Percentiles rank a stretch among this genome's conserved stretches.
These are phyloP conservation scores for Noctilio leporinus DNA, from an alignment of 2,113 vertebrate genomes.

Conservation along the genomic window DNA sequence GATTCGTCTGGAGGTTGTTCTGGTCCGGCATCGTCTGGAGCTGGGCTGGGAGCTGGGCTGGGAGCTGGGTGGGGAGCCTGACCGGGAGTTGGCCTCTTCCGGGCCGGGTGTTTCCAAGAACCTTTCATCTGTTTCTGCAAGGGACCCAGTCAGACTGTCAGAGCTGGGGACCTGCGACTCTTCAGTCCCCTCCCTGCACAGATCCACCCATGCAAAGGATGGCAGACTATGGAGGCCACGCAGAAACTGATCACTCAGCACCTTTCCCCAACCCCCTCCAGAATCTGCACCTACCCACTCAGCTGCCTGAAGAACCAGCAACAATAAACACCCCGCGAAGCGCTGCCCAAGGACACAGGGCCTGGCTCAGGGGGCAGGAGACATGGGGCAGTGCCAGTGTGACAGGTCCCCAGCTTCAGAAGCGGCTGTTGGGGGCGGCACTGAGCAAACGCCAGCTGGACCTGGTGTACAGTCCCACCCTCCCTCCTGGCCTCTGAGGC, in stretches of 20 bases:
- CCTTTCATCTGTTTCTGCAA: not conserved
- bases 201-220: not conserved
- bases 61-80: too few relatives aligned
- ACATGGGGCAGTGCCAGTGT: not conserved
- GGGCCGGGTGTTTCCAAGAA: not conserved
- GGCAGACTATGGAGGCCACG: not conserved
- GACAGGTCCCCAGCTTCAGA: not conserved
- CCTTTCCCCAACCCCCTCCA: not conserved
- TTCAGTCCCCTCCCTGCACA: not conserved
- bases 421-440: rapidly evolving
- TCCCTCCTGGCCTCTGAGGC: not conserved
- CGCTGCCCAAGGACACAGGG: rapidly evolving
- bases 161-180: not conserved
- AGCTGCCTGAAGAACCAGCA: not conserved
- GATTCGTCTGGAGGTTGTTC: not conserved
- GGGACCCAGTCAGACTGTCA: not conserved
- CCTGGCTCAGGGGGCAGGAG: not conserved
- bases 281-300: not conserved
- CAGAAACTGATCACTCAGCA: not conserved
- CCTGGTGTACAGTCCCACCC: not conserved
- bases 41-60: not conserved
- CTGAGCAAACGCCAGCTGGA: not conserved
- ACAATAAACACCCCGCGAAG: rapidly evolving
- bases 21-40: too few relatives aligned
- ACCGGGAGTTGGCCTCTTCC: not conserved